These are phyloP conservation scores for Conopomorpha cramerella DNA, from an alignment of 1,140 invertebrate species.

Conservation along the genomic window DNA sequence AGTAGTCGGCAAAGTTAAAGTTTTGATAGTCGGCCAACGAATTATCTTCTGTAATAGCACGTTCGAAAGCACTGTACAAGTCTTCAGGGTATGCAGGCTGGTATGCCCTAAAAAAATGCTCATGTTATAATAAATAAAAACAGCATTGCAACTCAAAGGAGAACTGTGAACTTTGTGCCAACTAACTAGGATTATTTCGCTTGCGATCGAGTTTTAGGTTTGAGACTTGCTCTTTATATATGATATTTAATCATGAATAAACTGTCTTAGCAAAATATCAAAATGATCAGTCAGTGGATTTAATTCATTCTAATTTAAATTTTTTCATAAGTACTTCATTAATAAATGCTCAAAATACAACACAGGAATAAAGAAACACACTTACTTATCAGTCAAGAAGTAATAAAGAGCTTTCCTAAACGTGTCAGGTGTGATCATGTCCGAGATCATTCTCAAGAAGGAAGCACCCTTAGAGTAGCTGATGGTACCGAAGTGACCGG, in stretches of 20 bases:
- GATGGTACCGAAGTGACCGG: slow-evolving; percentile 70
- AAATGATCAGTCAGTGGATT: too few relatives aligned
- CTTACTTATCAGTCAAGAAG: slow-evolving; percentile 51
- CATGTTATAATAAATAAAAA: background rate
- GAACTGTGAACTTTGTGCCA: too few relatives aligned
- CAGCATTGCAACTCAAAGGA: background rate
- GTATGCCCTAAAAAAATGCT: slow-evolving; percentile 57
- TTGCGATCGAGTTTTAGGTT: too few relatives aligned
- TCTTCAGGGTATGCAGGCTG: slow-evolving; percentile 64
- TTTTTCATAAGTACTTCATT: too few relatives aligned
- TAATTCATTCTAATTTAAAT: too few relatives aligned
- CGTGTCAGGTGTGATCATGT: slow-evolving; percentile 66
- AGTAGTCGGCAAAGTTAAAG: slow-evolving; percentile 35
- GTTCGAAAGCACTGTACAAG: slow-evolving; percentile 65
- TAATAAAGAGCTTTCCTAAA: slow-evolving; percentile 66
- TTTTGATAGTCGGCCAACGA: slow-evolving; percentile 20
- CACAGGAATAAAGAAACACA: too few relatives aligned
- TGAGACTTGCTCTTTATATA: too few relatives aligned
- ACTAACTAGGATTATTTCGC: too few relatives aligned
- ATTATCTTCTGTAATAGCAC: slow-evolving; percentile 40
- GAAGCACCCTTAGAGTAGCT: slow-evolving; percentile 72
- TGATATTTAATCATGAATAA: too few relatives aligned
- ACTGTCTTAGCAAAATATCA: too few relatives aligned
- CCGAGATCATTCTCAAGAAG: slow-evolving; percentile 77
- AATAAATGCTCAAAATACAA: too few relatives aligned